Percentiles rank a stretch among this genome's conserved stretches.
Conservation (phyloP, 2,113 vertebrate genomes). For the Vicugna pacos region DNA sequence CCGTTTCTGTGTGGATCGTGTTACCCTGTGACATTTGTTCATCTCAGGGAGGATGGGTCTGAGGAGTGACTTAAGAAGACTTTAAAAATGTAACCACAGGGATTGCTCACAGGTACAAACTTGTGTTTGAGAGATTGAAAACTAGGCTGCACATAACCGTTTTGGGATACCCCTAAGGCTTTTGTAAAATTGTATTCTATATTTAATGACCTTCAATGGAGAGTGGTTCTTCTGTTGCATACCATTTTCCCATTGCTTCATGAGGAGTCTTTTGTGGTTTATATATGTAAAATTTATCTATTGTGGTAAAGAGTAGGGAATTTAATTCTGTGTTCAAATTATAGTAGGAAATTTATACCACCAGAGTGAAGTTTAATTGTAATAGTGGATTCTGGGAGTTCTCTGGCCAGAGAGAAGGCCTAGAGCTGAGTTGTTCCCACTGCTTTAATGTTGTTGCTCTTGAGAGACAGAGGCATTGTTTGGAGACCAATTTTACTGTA, state of each 20-base stretch:
- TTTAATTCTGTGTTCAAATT: conserved; percentile 55
- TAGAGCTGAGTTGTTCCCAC: not conserved
- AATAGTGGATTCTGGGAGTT: not conserved
- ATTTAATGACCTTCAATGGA: conserved; percentile 24
- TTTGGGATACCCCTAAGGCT: not conserved
- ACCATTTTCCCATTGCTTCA: not conserved
- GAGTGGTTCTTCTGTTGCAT: not conserved
- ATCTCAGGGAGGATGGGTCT: not conserved
- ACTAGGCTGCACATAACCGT: not conserved
- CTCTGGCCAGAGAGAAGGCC: not conserved
- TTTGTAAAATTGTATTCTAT: not conserved
- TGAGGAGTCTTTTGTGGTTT: not conserved
- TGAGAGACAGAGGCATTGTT: not conserved
- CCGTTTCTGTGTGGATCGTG: not conserved
- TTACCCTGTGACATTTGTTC: not conserved
- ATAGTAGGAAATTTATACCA: not conserved
- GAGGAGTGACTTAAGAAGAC: not conserved
- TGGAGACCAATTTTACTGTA: conserved; percentile 45
- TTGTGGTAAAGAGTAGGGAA: not conserved
- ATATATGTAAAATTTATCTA: conserved; percentile 43
- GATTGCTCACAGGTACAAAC: not conserved
- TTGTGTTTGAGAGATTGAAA: conserved; percentile 39
- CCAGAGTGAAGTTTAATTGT: conserved; percentile 38
- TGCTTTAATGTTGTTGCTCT: not conserved
- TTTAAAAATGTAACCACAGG: not conserved